Evolutionary conservation across 2,113 vertebrate species (phyloP), one percentile per base, ranked within the genome.

Genomic region (Dendrocopos noguchii): DNA sequence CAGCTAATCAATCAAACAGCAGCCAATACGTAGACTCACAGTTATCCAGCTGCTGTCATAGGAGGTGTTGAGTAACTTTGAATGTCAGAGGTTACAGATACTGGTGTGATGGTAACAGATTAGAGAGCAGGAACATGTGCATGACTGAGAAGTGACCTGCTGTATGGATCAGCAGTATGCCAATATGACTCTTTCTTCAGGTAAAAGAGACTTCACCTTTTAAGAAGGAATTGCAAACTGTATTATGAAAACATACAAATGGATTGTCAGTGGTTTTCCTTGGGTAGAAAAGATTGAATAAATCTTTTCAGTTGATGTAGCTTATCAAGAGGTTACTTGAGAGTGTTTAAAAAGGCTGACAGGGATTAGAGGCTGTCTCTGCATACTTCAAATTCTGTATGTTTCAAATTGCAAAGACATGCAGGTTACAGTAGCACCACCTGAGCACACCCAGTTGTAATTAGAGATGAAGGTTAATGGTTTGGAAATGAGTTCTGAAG

Each of bases 1-100:
- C 42, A 84, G 68, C 60, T 95, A 56, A 78, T 83, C 66, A 86
- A 76, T 73, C 67, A 93, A 90, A 78, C 70, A 88, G 77, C 44
- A 68, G 46, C 55, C 64, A 33, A 19, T 66, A 57, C 9, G 61
- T 27, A 14, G 60, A 81, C 72, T 44, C 66, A 57, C 19, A 11
- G 50, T 39, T 87, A 60, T 31, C 68, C 90, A 90, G 94, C 88
- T 94, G 76, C 87, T 91, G 84, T 72, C 34, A 4, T 14, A 5
- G 9, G 57, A 82, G 64, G 63, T 60, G 63, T 47, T 0, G 0
- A 84, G 44, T 71, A 84, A 90, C 64, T 87, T 39, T 61, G 33
- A 9, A 12, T 72, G 15, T 42, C 12, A 74, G 75, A 47, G 46
- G 61, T 82, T 71, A 22, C 34, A 81, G 71, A 12, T 42, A 19